Percentiles rank a stretch among this genome's conserved stretches.
Evolutionary conservation across 92 coral and sea anemone genomes (phyloP).

Genomic region (Ricordea florida): DNA sequence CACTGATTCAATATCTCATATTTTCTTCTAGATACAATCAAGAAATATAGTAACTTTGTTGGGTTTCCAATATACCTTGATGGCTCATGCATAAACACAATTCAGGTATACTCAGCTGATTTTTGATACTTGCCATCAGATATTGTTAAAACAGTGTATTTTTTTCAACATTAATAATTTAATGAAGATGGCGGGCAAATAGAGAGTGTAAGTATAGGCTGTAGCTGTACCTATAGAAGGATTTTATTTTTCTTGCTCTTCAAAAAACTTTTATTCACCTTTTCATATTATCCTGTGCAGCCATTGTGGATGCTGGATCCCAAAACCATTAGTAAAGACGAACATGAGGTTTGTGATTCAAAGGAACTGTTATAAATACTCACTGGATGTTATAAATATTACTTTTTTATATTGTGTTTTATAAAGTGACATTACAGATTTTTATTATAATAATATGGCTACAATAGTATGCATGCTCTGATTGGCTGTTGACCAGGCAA

Average conservation of each 20-base stretch:
- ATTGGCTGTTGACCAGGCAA: too few species aligned
- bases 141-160: not conserved
- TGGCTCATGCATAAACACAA: slow-evolving; percentile 92
- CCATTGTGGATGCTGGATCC: slow-evolving; percentile 96
- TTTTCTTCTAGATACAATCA: slow-evolving; percentile 73
- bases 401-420: too few species aligned
- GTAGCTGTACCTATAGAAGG: not conserved
- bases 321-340: slow-evolving; percentile 69
- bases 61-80: slow-evolving; percentile 95
- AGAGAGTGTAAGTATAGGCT: not conserved
- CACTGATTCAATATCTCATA: not conserved
- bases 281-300: slow-evolving; percentile 31
- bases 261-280: not conserved
- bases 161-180: not conserved
- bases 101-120: slow-evolving; percentile 59
- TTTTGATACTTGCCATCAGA: not conserved
- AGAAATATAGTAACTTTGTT: slow-evolving; percentile 96
- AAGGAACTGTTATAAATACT: too few species aligned
- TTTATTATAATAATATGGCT: too few species aligned
- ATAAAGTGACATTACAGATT: too few species aligned
- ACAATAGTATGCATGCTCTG: too few species aligned
- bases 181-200: not conserved
- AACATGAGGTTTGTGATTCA: slow-evolving; percentile 73
- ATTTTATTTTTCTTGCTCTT: not conserved
- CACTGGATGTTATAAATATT: too few species aligned